A percentile compares a stretch with the other conserved stretches of the same genome.
Evolutionary conservation across 2,797 vertebrate species (phyloP).

Genomic region (Pristis pectinata): DNA sequence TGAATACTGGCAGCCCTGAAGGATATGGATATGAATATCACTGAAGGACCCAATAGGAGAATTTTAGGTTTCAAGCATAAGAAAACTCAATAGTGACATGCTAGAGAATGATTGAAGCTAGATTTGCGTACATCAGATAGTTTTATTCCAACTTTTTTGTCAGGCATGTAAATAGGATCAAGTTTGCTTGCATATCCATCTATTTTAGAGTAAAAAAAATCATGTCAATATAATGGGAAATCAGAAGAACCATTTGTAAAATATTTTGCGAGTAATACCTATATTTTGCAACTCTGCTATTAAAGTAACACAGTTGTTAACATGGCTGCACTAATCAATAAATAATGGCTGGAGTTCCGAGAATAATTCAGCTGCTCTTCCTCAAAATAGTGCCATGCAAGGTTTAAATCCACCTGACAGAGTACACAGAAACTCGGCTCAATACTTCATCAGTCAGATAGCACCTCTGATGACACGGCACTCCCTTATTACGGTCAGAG

Average conservation of each 20-base stretch:
- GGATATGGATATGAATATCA: constrained; percentile 41
- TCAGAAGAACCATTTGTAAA: not conserved
- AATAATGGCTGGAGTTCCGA: not conserved
- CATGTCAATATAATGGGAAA: not conserved
- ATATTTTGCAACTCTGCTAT: not conserved
- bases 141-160: constrained; percentile 41
- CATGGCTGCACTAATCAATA: not conserved
- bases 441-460: not conserved
- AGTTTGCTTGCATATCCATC: constrained; percentile 25
- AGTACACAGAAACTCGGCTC: not conserved
- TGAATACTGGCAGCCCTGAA: not conserved
- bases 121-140: constrained; percentile 39
- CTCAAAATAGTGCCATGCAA: not conserved
- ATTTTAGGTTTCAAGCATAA: constrained; percentile 44
- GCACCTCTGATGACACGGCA: not conserved
- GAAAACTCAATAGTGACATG: constrained; percentile 37
- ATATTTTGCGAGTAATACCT: not conserved
- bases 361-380: not conserved
- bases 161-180: constrained; percentile 34
- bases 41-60: constrained; percentile 44
- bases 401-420: not conserved
- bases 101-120: constrained; percentile 41
- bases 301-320: not conserved
- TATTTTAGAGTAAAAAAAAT: constrained; percentile 32
- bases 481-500: not conserved